Evolutionary conservation across 2,888 invertebrate genomes (phyloP).

Genomic region (Heterodera filipjevi): DNA sequence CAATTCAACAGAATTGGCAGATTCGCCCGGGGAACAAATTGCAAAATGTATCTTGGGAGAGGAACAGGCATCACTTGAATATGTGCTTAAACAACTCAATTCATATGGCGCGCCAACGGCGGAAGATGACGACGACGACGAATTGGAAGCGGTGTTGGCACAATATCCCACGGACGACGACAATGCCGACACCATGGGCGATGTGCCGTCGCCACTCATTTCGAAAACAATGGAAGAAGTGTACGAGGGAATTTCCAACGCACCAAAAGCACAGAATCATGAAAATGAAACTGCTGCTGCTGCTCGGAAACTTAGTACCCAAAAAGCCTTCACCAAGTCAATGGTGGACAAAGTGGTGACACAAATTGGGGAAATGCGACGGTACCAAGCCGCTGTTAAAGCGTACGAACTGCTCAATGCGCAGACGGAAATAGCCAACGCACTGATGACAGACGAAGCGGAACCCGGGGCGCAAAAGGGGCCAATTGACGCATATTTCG

Average conservation of each 20-base stretch:
- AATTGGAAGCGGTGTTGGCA: not conserved
- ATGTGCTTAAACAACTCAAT: not conserved
- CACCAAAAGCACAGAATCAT: not conserved
- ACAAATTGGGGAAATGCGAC: not conserved
- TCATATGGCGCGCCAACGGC: not conserved
- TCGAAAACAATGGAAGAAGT: not conserved
- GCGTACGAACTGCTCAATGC: not conserved
- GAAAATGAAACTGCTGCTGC: not conserved
- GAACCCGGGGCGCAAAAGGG: not conserved
- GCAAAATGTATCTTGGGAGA: not conserved
- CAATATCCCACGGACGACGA: too few species aligned
- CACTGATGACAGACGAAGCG: not conserved
- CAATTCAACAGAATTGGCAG: too few species aligned
- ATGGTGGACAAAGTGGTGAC: not conserved
- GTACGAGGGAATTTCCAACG: not conserved
- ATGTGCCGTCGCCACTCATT: not conserved
- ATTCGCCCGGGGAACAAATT: not conserved
- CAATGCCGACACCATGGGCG: not conserved
- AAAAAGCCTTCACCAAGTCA: not conserved
- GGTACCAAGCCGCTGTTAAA: not conserved
- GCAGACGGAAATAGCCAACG: not conserved
- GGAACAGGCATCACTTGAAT: not conserved
- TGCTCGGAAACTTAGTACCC: too few species aligned
- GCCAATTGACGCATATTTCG: not conserved
- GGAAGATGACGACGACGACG: not conserved